A percentile compares a stretch with the other conserved stretches of the same genome.
Conservation (phyloP, 2,113 vertebrate genomes). For the Phoxinus phoxinus region DNA sequence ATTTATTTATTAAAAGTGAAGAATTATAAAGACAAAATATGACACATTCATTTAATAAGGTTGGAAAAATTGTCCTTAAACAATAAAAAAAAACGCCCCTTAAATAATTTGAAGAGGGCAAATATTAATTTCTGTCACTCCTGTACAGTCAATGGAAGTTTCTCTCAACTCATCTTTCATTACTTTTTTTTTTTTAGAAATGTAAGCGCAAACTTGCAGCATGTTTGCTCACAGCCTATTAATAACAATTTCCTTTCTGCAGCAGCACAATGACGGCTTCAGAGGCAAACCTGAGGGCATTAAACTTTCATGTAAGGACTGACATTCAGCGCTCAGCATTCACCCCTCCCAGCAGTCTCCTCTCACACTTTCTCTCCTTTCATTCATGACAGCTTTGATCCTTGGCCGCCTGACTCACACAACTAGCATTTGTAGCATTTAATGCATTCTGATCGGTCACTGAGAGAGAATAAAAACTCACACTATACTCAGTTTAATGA, state of each 20-base stretch:
- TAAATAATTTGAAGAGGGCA: too few species aligned
- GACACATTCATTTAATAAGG: neutral
- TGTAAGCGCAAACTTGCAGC: constrained; percentile 13
- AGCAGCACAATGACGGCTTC: constrained; percentile 50
- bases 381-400: constrained; percentile 56
- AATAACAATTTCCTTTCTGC: constrained; percentile 51
- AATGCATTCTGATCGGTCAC: constrained; percentile 50
- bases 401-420: constrained; percentile 31
- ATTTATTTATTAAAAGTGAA: neutral
- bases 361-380: constrained; percentile 20
- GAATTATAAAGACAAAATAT: neutral
- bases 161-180: neutral
- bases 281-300: constrained; percentile 56
- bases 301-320: constrained; percentile 58
- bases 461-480: constrained; percentile 55
- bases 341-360: constrained; percentile 17
- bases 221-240: constrained; percentile 54
- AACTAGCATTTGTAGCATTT: constrained; percentile 54
- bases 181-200: constrained; percentile 17
- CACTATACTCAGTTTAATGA: constrained; percentile 54
- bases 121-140: too few species aligned
- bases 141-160: neutral
- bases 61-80: neutral
- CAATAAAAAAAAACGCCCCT: too few species aligned
- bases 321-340: constrained; percentile 39